Conservation (phyloP, 2,113 vertebrate species). For the Oryzias curvinotus region DNA sequence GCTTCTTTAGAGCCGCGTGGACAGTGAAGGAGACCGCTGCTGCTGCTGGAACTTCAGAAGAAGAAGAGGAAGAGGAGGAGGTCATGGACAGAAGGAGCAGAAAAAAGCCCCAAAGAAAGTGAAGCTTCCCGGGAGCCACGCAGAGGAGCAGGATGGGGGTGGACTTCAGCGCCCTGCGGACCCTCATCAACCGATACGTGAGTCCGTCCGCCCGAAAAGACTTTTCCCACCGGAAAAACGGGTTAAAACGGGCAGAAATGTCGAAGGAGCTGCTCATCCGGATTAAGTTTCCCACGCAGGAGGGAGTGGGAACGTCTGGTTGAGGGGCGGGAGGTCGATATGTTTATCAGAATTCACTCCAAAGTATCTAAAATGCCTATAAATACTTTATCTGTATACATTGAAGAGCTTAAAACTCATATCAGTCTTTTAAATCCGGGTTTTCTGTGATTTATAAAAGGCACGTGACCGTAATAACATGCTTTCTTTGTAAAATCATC, state of each 20-base stretch:
- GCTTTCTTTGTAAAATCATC: no score
- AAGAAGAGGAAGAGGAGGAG: slow-evolving; percentile 26
- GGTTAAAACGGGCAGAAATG: no score
- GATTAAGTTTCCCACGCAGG: slow-evolving; percentile 52
- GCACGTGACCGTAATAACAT: no score
- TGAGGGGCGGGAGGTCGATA: no score
- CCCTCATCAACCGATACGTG: slow-evolving; percentile 91
- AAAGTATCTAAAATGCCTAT: no score
- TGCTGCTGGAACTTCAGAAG: no score
- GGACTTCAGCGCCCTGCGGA: slow-evolving; percentile 88
- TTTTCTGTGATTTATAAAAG: no score
- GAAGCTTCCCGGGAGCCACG: slow-evolving; percentile 20
- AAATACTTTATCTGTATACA: no score
- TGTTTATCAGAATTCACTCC: no score
- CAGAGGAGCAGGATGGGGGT: slow-evolving; percentile 72
- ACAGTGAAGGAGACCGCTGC: slow-evolving; percentile 26
- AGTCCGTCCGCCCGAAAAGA: slow-evolving; percentile 79
- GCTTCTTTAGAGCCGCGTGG: slow-evolving; percentile 1
- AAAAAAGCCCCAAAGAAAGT: slow-evolving; percentile 10
- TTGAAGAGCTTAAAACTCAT: no score
- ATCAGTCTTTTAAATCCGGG: no score
- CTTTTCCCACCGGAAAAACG: neutral
- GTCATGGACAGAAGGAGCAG: slow-evolving; percentile 65
- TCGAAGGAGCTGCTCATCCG: slow-evolving; percentile 24
- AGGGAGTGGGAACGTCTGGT: neutral